These are phyloP conservation scores for Seriola dumerili DNA, from an alignment of 2,113 vertebrate species.

Conservation along the genomic window DNA sequence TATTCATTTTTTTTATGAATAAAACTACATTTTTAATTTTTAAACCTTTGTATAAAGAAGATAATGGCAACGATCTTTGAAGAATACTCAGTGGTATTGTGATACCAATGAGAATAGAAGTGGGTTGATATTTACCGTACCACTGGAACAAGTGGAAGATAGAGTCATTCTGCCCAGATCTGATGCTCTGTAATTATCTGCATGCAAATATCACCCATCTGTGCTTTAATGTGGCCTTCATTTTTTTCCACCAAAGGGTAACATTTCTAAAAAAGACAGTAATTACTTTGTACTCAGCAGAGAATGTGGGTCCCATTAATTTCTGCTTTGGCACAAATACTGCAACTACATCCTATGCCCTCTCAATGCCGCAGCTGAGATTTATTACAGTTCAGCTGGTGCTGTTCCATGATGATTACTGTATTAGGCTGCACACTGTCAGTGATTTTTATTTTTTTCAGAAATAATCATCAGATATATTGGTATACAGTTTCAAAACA, in stretches of 20 bases:
- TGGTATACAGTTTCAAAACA: slow-evolving; percentile 36
- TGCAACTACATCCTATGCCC: slow-evolving; percentile 29
- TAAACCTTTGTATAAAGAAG: slow-evolving; percentile 13
- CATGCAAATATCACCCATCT: slow-evolving; percentile 72
- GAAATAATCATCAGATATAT: slow-evolving; percentile 30
- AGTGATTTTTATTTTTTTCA: slow-evolving; percentile 10
- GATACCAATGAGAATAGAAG: slow-evolving; percentile 55
- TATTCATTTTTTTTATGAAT: slow-evolving; percentile 1
- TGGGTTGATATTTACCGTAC: slow-evolving; percentile 55
- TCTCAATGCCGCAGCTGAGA: slow-evolving; percentile 59
- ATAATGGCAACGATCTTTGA: slow-evolving; percentile 27
- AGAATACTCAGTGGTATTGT: slow-evolving; percentile 20
- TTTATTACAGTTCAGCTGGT: slow-evolving; percentile 67
- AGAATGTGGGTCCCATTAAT: slow-evolving; percentile 66
- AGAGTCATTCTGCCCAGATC: slow-evolving; percentile 38
- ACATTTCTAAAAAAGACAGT: slow-evolving; percentile 73
- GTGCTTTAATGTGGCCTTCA: slow-evolving; percentile 61
- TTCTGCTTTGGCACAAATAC: slow-evolving; percentile 62
- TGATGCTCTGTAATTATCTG: slow-evolving; percentile 66
- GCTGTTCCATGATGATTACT: slow-evolving; percentile 29
- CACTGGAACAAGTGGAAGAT: slow-evolving; percentile 36
- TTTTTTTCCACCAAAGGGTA: slow-evolving; percentile 55
- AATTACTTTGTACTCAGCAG: slow-evolving; percentile 70
- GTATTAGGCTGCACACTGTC: slow-evolving; percentile 18
- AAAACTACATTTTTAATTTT: slow-evolving; percentile 20